Percentiles rank a stretch among this genome's conserved stretches.
These are phyloP conservation scores for Lutjanus erythropterus DNA, from an alignment of 2,113 vertebrate genomes.

Conservation along the genomic window DNA sequence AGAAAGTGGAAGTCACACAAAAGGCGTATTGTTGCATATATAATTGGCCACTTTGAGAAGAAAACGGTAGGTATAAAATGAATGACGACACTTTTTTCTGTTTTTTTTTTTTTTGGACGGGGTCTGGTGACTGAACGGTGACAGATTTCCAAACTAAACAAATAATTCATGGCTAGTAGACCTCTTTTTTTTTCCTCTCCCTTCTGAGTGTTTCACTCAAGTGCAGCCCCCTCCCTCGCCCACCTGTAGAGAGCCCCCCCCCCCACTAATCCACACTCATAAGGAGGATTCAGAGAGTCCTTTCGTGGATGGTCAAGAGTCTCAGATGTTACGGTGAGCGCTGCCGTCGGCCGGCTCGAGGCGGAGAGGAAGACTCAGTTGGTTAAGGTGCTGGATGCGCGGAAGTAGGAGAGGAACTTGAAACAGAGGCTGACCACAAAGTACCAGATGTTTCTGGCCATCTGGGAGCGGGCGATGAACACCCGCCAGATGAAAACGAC, in stretches of 20 bases:
- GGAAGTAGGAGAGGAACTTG: slow-evolving; percentile 97
- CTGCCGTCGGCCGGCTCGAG: slow-evolving; percentile 31
- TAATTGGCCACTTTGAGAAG: slow-evolving; percentile 77
- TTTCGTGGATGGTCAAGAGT: slow-evolving; percentile 34
- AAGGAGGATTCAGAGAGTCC: slow-evolving; percentile 15
- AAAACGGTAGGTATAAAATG: slow-evolving; percentile 66
- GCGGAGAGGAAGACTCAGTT: slow-evolving; percentile 80
- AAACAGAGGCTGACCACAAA: slow-evolving; percentile 97
- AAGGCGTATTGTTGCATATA: slow-evolving; percentile 83
- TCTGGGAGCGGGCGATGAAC: slow-evolving; percentile 95
- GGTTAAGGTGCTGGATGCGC: slow-evolving; percentile 92
- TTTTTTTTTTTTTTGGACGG: slow-evolving; percentile 40
- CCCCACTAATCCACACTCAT: slow-evolving; percentile 45
- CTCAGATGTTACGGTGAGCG: slow-evolving; percentile 39
- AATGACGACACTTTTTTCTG: slow-evolving; percentile 42
- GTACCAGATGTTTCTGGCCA: slow-evolving; percentile 97
- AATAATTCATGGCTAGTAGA: slow-evolving; percentile 73
- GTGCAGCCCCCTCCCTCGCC: slow-evolving; percentile 39
- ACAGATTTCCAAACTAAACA: slow-evolving; percentile 58
- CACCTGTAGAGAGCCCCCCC: slow-evolving; percentile 36
- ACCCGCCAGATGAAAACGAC: slow-evolving; percentile 95
- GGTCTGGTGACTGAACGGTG: slow-evolving; percentile 44
- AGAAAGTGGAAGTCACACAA: slow-evolving; percentile 50
- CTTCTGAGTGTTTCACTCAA: slow-evolving; percentile 45
- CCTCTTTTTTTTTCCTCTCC: slow-evolving; percentile 14